Conservation (phyloP, 2,113 vertebrate genomes). For the Crotalus horridus region DNA sequence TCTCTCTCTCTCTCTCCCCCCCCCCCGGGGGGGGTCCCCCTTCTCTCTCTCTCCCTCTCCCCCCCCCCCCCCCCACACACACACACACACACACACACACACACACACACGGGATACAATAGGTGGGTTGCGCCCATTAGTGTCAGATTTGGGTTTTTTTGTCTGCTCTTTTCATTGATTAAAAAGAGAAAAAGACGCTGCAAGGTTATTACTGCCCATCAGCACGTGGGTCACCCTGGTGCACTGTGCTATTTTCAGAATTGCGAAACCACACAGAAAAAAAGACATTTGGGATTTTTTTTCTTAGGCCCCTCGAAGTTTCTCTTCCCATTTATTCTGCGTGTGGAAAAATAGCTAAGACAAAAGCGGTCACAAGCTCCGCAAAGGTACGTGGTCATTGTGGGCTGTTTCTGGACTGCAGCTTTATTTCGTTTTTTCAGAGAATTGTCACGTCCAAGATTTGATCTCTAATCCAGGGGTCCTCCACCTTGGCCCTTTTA, state of each 20-base stretch:
- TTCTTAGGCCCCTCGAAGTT: not conserved
- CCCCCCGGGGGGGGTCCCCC: too few relatives aligned
- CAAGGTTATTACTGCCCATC: not conserved
- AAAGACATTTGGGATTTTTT: not conserved
- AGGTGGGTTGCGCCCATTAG: not conserved
- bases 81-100: too few relatives aligned
- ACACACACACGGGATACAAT: not conserved
- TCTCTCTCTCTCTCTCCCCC: too few relatives aligned
- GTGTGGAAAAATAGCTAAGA: not conserved
- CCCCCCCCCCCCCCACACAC: too few relatives aligned
- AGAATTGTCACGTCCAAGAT: not conserved
- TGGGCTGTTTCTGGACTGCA: not conserved
- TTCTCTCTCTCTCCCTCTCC: too few relatives aligned
- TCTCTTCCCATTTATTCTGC: not conserved
- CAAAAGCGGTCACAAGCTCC: too few relatives aligned
- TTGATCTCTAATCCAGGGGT: not conserved
- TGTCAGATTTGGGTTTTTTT: not conserved
- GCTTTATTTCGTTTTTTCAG: too few relatives aligned
- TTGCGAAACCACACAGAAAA: not conserved
- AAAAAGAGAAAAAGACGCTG: not conserved
- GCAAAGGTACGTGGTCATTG: not conserved
- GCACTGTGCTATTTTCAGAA: not conserved
- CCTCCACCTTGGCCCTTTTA: too few relatives aligned
- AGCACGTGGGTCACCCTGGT: rapidly evolving
- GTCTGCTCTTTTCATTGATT: not conserved